Base-by-base conservation (phyloP, 1,140 invertebrate species). In the Scylla paramamosain region DNA sequence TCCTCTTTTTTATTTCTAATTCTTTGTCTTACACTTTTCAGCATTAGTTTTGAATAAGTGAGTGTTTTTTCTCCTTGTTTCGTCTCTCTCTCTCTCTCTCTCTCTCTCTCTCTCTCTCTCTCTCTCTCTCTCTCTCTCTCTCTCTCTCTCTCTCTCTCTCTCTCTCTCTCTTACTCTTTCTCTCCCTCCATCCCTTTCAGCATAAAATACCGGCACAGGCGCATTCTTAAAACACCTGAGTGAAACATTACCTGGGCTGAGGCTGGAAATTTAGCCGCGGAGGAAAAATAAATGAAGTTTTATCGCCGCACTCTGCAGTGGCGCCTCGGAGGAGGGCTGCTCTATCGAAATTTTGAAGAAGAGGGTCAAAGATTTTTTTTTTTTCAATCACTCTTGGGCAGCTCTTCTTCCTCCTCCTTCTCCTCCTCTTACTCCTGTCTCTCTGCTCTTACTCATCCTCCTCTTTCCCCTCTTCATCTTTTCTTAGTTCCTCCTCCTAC, bases 261-360 rank as follows among this genome's bases (percentile, higher is more conserved):
- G 12, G 52, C 52, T 59, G 52, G 16, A 14, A 59, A 59, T 20
- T 59, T 59, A 8, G 25, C 25, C 16, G 25, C 67, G 25, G 25
- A n/a, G 25, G 67, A 77, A 77, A 77, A 77, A 77, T n/a, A n/a
- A 77, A 77, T 77, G 67, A 77, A 77, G 67, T 25, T 77, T 77
- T 77, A n/a, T n/a, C 67, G 8, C 25, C 67, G 67, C 20, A 12
- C 67, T n/a, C 20, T 20, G 25, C 67, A 12, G 12, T 77, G 67
- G 67, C 67, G 67, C n/a, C 67, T 77, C 1, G 52, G 67, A n/a
- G 67, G n/a, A n/a, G 67, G 8, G 4, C 20, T 25, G 67, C 67
- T 77, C 67, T 20, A n/a, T 25, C 67, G 67, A 77, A n/a, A 77
- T 77, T 77, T 77, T 77, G 67, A 77, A 20, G n/a, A n/a, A 25